A percentile compares a stretch with the other conserved stretches of the same genome.
These are phyloP conservation scores for Oscheius sp. DNA, from an alignment of 2,888 invertebrate genomes.

Conservation along the genomic window DNA sequence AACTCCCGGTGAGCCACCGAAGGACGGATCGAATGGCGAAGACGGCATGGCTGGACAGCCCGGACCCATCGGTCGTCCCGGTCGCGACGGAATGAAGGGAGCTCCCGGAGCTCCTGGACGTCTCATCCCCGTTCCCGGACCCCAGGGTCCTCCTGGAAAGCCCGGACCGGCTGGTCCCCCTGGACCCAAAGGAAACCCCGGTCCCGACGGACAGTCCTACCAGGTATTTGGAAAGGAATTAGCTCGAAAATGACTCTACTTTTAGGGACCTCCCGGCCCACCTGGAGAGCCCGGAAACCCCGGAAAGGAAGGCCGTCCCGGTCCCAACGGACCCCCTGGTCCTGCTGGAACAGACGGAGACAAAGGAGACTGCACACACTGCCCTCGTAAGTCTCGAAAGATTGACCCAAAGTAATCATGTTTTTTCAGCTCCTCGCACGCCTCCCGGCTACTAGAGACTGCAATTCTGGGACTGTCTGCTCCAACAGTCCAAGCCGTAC, in stretches of 20 bases:
- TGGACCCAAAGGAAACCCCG: slow-evolving; percentile 64
- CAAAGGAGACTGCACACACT: slow-evolving; percentile 62
- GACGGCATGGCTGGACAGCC: slow-evolving; percentile 66
- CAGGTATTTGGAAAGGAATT: slow-evolving; percentile 40
- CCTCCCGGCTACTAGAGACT: slow-evolving; percentile 63
- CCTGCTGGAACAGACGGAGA: slow-evolving; percentile 64
- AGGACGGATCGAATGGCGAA: slow-evolving; percentile 62
- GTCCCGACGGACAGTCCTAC: slow-evolving; percentile 67
- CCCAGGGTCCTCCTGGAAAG: slow-evolving; percentile 65
- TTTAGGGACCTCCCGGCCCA: slow-evolving; percentile 53
- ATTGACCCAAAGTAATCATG: neutral
- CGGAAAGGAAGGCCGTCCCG: slow-evolving; percentile 62
- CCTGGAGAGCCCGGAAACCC: slow-evolving; percentile 65
- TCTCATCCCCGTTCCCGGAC: slow-evolving; percentile 66
- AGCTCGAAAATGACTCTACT: neutral
- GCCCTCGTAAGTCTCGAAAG: slow-evolving; percentile 56
- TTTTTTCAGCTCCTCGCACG: slow-evolving; percentile 61
- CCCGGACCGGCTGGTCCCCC: slow-evolving; percentile 63
- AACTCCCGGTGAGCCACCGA: slow-evolving; percentile 64
- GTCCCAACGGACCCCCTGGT: slow-evolving; percentile 62
- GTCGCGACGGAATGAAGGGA: slow-evolving; percentile 66
- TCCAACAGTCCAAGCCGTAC: neutral
- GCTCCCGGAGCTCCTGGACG: slow-evolving; percentile 64
- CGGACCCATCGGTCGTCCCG: slow-evolving; percentile 64
- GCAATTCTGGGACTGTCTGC: slow-evolving; percentile 2